Conservation (phyloP, 2,113 vertebrate species). For the western clawed frog (Xenopus tropicalis) region UCB_Xtro_10.0 CM004443.2:22162501-22163000, state of each 20-base stretch:
- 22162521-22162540: conserved; percentile 50
- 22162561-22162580: conserved; percentile 44
- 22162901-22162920: too few relatives aligned
- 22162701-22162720: conserved; percentile 22
- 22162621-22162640: conserved; percentile 45
- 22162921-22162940: too few relatives aligned
- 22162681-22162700: conserved; percentile 8
- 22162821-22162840: too few relatives aligned
- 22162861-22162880: too few relatives aligned
- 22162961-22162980: too few relatives aligned
- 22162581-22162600: conserved; percentile 67
- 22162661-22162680: conserved; percentile 6
- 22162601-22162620: conserved; percentile 73
- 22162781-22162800: conserved; percentile 28
- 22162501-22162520: conserved; percentile 59
- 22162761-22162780: conserved; percentile 5
- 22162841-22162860: too few relatives aligned
- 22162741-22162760: neutral
- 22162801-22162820: neutral
- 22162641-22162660: conserved; percentile 38
- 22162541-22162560: conserved; percentile 22
- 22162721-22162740: conserved; percentile 18
- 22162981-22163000: too few relatives aligned
- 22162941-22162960: too few relatives aligned
- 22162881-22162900: too few relatives aligned